A percentile compares a stretch with the other conserved stretches of the same genome.
Conservation (phyloP, 2,113 vertebrate species). For the Sinocyclocheilus anophthalmus region DNA sequence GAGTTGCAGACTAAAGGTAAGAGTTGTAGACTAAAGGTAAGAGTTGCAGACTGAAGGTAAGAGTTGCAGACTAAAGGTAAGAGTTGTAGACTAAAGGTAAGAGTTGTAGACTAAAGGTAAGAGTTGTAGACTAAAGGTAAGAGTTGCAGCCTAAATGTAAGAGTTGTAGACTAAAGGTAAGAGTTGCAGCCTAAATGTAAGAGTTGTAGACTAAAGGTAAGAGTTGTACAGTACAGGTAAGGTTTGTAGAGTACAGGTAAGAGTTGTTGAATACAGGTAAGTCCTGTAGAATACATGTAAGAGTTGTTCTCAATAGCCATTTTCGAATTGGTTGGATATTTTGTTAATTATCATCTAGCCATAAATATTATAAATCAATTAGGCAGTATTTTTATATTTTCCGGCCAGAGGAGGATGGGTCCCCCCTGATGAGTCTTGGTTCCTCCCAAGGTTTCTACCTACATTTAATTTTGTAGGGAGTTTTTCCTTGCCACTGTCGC, state of each 20-base stretch:
- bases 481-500: too few species aligned
- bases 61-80: neutral
- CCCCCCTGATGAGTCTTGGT: neutral
- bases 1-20: neutral
- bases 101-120: neutral
- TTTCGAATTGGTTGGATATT: too few species aligned
- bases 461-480: too few species aligned
- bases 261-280: neutral
- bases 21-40: neutral
- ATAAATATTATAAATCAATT: neutral
- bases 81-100: neutral
- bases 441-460: neutral
- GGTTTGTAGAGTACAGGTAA: neutral
- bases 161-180: too few species aligned
- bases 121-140: too few species aligned
- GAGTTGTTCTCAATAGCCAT: neutral
- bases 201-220: too few species aligned
- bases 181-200: too few species aligned
- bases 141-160: too few species aligned
- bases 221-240: too few species aligned
- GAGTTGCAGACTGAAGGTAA: too few species aligned
- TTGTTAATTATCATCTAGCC: too few species aligned
- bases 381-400: neutral
- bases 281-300: neutral
- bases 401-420: neutral